Conservation (phyloP, 2,797 vertebrate genomes). For the Amazona finschi region DNA sequence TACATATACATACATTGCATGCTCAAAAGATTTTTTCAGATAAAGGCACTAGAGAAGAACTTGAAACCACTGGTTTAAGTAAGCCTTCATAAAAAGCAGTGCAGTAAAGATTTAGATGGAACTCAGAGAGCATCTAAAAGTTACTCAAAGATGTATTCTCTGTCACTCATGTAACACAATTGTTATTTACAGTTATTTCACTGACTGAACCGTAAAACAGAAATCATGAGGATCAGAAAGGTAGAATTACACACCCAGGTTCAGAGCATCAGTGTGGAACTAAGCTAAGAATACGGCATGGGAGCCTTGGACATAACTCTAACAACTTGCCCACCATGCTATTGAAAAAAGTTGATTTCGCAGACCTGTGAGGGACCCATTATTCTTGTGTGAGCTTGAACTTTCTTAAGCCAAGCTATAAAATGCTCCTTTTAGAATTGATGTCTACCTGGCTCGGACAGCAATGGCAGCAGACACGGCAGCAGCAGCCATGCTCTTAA, state of each 20-base stretch:
- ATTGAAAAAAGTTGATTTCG: not conserved
- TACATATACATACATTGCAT: not conserved
- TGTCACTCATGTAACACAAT: not conserved
- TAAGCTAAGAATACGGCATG: not conserved
- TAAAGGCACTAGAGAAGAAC: not conserved
- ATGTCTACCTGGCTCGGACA: conserved; percentile 75
- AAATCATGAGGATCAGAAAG: not conserved
- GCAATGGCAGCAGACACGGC: conserved; percentile 72
- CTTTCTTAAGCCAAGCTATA: not conserved
- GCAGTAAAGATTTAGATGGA: not conserved
- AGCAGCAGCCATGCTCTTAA: conserved; percentile 70
- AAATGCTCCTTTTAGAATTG: not conserved
- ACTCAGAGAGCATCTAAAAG: not conserved
- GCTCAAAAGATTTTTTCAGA: not conserved
- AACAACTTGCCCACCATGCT: not conserved
- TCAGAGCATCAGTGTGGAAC: not conserved
- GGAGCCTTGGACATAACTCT: not conserved
- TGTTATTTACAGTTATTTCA: not conserved
- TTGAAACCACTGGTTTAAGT: not conserved
- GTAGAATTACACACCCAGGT: not conserved
- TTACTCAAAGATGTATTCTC: not conserved
- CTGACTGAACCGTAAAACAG: not conserved
- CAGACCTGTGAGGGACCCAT: not conserved
- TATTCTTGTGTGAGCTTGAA: not conserved
- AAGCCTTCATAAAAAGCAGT: not conserved